Evolutionary conservation across 2,797 vertebrate genomes (phyloP).

Genomic region (Enteromius fasciolatus): DNA sequence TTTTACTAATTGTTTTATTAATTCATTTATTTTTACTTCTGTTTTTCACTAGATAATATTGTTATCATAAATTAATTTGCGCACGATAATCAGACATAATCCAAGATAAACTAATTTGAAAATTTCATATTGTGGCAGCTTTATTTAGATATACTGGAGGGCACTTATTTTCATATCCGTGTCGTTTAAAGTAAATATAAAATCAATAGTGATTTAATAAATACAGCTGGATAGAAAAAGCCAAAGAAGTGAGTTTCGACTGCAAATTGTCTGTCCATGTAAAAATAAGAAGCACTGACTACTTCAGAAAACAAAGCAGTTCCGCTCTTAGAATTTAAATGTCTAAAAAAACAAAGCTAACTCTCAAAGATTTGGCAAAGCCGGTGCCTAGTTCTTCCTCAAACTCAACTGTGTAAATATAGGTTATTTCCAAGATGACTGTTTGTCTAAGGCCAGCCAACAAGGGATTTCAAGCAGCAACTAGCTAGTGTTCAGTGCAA

Average conservation of each 20-base stretch:
- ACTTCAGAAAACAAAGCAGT: neutral
- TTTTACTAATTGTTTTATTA: neutral
- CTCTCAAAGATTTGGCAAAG: neutral
- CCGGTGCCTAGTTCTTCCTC: neutral
- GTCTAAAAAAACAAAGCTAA: neutral
- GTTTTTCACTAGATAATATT: neutral
- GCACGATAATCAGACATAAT: neutral
- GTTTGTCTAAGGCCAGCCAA: neutral
- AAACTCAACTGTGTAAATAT: neutral
- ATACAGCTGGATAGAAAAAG: neutral
- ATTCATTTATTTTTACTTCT: neutral
- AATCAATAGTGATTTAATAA: neutral
- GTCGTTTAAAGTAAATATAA: neutral
- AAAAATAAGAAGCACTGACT: neutral
- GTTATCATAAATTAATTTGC: neutral
- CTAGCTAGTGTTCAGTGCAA: neutral
- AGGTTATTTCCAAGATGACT: conserved; percentile 21
- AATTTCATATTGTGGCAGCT: neutral
- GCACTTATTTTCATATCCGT: neutral
- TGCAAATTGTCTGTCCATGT: neutral
- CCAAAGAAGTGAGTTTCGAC: neutral
- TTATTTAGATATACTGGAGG: neutral
- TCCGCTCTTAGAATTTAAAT: neutral
- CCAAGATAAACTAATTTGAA: neutral
- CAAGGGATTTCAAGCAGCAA: neutral